Evolutionary conservation across 1,140 invertebrate genomes (phyloP), one percentile per base, ranked within the genome.

Genomic region (Musca vetustissima): DNA sequence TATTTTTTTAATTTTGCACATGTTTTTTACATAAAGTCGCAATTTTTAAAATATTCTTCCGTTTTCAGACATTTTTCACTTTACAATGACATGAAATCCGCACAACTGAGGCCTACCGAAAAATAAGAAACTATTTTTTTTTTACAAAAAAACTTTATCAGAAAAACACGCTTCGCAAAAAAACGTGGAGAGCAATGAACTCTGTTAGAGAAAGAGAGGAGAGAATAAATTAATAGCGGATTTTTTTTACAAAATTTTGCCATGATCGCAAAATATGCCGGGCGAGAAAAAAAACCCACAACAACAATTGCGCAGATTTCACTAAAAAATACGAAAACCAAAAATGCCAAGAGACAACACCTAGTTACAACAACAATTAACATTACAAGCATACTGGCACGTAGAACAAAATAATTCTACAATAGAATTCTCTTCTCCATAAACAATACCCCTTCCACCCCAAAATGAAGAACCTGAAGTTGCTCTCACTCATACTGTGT

Each of bases 141-240:
- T 61, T 36, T 61, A 61, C 57, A 61, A 61, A 61, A 61, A 61
- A 61, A 61, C 57, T 61, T 61, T 61, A 61, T 61, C 57, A 61
- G 28, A 17, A 28, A 21, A 7, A 43, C 36, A 43, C 36, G 36
- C 36, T 11, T 43, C 4, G 36, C 36, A 43, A 43, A 32, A 32
- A 32, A 43, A 43, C 11, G 3, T 43, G 11, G 36, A 43, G 36
- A 43, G 36, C 36, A 43, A 9, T 43, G 36, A 43, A 43, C 36
- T 43, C 11, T 43, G 11, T 3, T 4, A 28, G 28, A 3, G 28
- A 28, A 28, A 28, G 28, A 28, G 28, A 28, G 36, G 36, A n/a
- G 36, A 43, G 4, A 4, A 11, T 43, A 43, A 43, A 43, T 8
- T 43, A 13, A 43, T 11, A 43, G 36, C 36, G 36, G 13, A 28